Evolutionary conservation across 2,888 invertebrate genomes (phyloP), one percentile per base, ranked within the genome.

Genomic region (Polietes domitor): DNA sequence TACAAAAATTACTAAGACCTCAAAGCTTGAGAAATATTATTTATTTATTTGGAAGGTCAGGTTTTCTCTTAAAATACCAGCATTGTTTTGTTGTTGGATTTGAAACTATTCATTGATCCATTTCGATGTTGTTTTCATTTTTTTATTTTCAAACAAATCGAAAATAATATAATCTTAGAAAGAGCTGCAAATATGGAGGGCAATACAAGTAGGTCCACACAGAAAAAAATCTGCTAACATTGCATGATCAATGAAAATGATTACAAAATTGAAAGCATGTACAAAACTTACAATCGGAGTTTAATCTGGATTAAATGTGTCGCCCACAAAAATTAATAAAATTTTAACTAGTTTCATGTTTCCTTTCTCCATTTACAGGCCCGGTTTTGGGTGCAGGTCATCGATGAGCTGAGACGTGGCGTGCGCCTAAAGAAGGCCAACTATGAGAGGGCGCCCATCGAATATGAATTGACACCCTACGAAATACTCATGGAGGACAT

Each of bases 401-500:
- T 98, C 91, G 96, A 96, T 86, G 97, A 98, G 92, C 93, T 99
- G 81, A 93, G 98, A 74, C 96, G 96, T 92, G 98, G 98, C 26
- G 98, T 98, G 9, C 96, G 98, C 91, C 93, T 99, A 91, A 98
- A 98, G 93, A 98, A 98, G 92, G 95, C 96, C 32, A 95, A 95
- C 91, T 95, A 87, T 80, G 95, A 95, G 84, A 93, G 95, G 89
- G 94, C 96, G 12, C 96, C 96, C 9, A 96, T 97, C 83, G 98
- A 98, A 92, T 98, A 96, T 92, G 98, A 98, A 92, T 93, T 98
- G 88, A 99, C 98, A 63, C 98, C 98, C 15, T 98, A 98, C 91
- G 98, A 99, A 93, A 98, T 98, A 90, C 94, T 99, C 78, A 97
- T 99, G 96, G 97, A 98, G 91, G 98, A 99, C 91, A 98, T 99